These are phyloP conservation scores for Ellobium chinense DNA, from an alignment of 2,888 invertebrate species.

Conservation along the genomic window DNA sequence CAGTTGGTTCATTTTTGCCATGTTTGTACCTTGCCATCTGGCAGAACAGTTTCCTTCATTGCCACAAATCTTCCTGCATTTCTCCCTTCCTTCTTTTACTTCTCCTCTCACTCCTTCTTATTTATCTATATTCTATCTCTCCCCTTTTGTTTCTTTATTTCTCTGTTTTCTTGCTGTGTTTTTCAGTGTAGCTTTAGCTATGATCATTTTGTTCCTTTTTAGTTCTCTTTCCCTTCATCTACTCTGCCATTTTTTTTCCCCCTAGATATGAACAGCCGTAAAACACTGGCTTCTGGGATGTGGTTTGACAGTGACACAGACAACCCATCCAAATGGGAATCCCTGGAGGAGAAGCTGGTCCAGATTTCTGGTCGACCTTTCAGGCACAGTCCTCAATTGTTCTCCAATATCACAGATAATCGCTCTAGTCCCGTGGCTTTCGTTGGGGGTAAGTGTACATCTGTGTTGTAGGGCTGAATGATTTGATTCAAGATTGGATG, in stretches of 20 bases:
- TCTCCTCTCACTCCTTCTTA: no score
- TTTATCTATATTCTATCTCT: no score
- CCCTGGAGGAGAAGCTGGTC: conserved; percentile 73
- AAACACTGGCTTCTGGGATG: conserved; percentile 60
- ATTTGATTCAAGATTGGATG: no score
- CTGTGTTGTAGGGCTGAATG: no score
- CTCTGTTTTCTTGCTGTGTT: not conserved
- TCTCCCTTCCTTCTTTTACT: no score
- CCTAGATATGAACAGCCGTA: conserved; percentile 30
- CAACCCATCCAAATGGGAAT: conserved; percentile 59
- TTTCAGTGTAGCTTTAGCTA: not conserved
- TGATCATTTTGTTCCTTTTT: not conserved
- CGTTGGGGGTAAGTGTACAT: conserved; percentile 84
- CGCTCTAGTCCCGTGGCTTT: conserved; percentile 85
- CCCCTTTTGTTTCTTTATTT: not conserved
- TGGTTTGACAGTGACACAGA: conserved; percentile 64
- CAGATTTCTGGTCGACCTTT: conserved; percentile 72
- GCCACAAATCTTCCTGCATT: no score
- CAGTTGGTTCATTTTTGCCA: no score
- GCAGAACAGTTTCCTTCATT: no score
- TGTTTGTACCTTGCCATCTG: no score
- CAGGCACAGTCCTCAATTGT: conserved; percentile 88
- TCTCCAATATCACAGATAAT: conserved; percentile 81
- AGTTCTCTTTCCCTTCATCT: no score
- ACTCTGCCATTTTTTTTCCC: not conserved